Percentiles rank a stretch among this genome's conserved stretches.
These are phyloP conservation scores for Siniperca scherzeri DNA, from an alignment of 2,797 vertebrate genomes.

Conservation along the genomic window DNA sequence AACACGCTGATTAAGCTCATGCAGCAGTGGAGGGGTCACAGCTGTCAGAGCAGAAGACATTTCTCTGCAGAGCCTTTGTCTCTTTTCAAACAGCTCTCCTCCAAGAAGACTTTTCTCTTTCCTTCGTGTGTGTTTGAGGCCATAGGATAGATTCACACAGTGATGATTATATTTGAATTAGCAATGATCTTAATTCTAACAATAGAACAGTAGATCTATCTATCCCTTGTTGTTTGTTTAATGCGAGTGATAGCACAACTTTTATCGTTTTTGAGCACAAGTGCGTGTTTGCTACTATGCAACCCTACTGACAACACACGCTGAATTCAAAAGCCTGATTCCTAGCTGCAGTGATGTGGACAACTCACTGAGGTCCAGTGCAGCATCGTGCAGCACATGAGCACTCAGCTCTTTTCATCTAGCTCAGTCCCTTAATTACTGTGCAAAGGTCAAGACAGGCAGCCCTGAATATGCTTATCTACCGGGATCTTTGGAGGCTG, in stretches of 20 bases:
- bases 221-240: background rate
- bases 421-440: constrained; percentile 60
- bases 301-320: background rate
- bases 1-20: constrained; percentile 60
- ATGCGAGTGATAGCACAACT: background rate
- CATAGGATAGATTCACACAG: background rate
- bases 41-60: constrained; percentile 57
- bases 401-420: constrained; percentile 55
- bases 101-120: constrained; percentile 23
- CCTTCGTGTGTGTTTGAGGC: background rate
- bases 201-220: background rate
- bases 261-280: background rate
- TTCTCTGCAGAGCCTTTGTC: constrained; percentile 19
- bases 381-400: constrained; percentile 35
- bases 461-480: constrained; percentile 58
- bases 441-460: constrained; percentile 65
- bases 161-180: background rate
- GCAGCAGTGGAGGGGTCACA: constrained; percentile 61
- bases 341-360: constrained; percentile 10
- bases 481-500: constrained; percentile 49
- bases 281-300: background rate
- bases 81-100: constrained; percentile 40
- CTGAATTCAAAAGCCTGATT: constrained; percentile 19
- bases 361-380: constrained; percentile 28
- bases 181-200: background rate